Evolutionary conservation across 2,888 invertebrate species (phyloP), one percentile per base, ranked within the genome.

Genomic region (Hemithea aestivaria): DNA sequence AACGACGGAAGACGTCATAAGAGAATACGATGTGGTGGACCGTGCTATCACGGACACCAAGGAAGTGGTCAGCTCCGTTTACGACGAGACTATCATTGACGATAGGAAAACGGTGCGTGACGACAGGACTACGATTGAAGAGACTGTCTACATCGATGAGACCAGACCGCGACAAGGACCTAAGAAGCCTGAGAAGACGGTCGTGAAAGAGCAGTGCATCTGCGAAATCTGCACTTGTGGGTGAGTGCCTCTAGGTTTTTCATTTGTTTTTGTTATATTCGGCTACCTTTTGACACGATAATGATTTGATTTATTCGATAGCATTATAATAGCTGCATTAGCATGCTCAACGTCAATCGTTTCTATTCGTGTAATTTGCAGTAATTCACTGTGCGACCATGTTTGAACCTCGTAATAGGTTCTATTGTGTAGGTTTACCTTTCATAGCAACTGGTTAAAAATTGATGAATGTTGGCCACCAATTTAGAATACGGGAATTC

Each of bases 161-260:
- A 75, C 70, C 53, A 73, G 68, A 59, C 80, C 79, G 20, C 73
- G 66, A 52, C 68, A 64, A 28, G 84, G 85, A 49, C 84, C 85
- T 48, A 85, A 70, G 65, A 81, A 77, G 69, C 80, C 83, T 36
- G 79, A 83, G 52, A 79, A 78, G 50, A 55, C 53, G 35, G 61
- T 72, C 27, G 74, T 84, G 51, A 93, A 92, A 68, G 95, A 95
- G 66, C 93, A 94, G 75, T 96, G 96, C 74, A 94, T 96, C 63
- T 96, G 96, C 72, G 95, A 96, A 85, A 92, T 96, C 48, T 96
- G 96, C 75, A 96, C 95, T 65, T 96, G 96, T 85, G 96, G 96
- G 96, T 96, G 80, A 92, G 94, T 90, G 31, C 7, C n/a, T n/a
- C n/a, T n/a, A n/a, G n/a, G n/a, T n/a, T n/a, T n/a, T n/a, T n/a